Base-by-base conservation (phyloP, 1,140 invertebrate species). In the Condylostylus longicornis region DNA sequence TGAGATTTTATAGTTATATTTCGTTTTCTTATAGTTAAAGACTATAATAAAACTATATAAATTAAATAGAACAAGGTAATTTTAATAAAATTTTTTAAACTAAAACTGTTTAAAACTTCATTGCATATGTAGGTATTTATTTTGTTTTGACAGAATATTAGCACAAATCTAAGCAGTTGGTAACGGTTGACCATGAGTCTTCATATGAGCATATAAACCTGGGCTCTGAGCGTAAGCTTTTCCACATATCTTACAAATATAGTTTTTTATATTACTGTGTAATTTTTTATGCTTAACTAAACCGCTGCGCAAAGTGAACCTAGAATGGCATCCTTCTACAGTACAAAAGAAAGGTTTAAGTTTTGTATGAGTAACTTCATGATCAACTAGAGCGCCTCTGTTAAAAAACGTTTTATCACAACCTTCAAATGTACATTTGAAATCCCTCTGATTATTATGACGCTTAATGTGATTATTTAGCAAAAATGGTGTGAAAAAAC, bases 201-300 rank as follows among this genome's bases (percentile, higher is more conserved):
- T 57, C 49, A 65, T 64, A 40, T 71, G 69, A 1, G 65, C 61
- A 38, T 63, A 64, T 0, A 70, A 58, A 28, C 72, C 71, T n/a
- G 69, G 62, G 18, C 71, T 71, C 47, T 74, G 71, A 2, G 66
- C 65, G 45, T 75, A 75, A 2, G 65, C 46, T 21, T 64, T 54
- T 13, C 58, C 55, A 53, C 71, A 74, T 36, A 67, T 54, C 14
- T 53, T 49, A 53, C 71, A 74, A 22, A 50, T 52, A 47, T 67
- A 65, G 12, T 67, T 66, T n/a, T 62, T 62, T 40, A 68, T 62
- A 27, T 69, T 69, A 6, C 64, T 69, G 35, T 58, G 55, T 6
- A 58, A 42, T 8, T 51, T 35, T 29, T 54, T 55, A 41, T 58
- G 55, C 10, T 54, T 49, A 2, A 51, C 53, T 30, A 58, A 30